These are phyloP conservation scores for Lamprologus ornatipinnis DNA, from an alignment of 2,113 vertebrate species.

Conservation along the genomic window DNA sequence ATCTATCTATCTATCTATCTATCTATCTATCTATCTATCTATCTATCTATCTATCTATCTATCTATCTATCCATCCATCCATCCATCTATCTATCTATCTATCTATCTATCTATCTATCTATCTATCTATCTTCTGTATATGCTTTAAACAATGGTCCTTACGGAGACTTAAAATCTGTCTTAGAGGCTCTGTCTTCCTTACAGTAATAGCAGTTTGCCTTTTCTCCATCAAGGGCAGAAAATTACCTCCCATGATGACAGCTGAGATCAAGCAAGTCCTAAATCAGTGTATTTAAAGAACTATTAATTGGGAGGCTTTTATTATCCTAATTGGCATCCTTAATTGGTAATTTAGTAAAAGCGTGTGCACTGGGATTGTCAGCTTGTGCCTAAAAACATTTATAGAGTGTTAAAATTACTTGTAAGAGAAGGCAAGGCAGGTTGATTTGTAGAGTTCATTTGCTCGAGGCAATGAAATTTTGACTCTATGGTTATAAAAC, in stretches of 20 bases:
- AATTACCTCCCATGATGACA: background rate
- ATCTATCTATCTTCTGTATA: background rate
- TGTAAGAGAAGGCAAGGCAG: background rate
- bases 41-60: no score
- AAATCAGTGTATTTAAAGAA: slow-evolving; percentile 10
- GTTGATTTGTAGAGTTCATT: background rate
- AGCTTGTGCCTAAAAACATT: background rate
- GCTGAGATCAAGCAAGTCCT: background rate
- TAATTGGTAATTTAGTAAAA: background rate
- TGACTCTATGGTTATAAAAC: background rate
- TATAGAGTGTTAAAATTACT: background rate
- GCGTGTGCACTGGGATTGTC: background rate
- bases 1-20: background rate
- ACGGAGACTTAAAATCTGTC: background rate
- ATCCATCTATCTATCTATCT: background rate
- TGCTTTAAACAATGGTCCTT: background rate
- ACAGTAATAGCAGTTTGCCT: background rate
- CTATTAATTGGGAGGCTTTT: slow-evolving; percentile 1
- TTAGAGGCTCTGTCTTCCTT: background rate
- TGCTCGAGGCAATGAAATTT: background rate
- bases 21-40: background rate
- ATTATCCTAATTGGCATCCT: background rate
- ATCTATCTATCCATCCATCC: background rate
- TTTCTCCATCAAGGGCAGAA: background rate
- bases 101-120: background rate